Evolutionary conservation across 2,113 vertebrate species (phyloP), one percentile per base, ranked within the genome.

Genomic region (Gasterosteus aculeatus): DNA sequence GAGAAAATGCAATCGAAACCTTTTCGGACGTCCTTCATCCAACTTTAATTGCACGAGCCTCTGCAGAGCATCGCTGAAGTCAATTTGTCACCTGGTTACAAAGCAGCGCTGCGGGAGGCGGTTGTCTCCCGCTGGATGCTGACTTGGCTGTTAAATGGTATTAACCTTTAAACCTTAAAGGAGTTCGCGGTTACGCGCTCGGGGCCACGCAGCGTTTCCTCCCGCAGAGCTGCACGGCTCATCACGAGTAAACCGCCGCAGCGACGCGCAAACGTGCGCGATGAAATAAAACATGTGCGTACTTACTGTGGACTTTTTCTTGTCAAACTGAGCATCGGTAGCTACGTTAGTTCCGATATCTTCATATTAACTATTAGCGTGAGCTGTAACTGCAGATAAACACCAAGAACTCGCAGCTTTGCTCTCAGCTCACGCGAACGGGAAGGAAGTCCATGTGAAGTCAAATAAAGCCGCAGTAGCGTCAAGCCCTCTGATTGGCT

Each of bases 381-480:
- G 19, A 71, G 53, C 3, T 29, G 1, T 19, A 64, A 69, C 29
- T 53, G 16, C 10, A 10, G 35, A 65, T 11, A 42, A 67, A 78
- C 29, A 46, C 8, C 18, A 9, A 16, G 0, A 38, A 63, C 14
- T 63, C 42, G 12, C 38, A 41, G 63, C 6, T 72, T 72, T 65
- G 26, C 5, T 15, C 42, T 8, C 3, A 1, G 10, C 75, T 88
- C 81, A 62, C 16, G 68, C 31, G 33, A 54, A 35, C 62, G 26
- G 1, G 29, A 14, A 31, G 69, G 7, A 53, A 44, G 35, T 66
- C 33, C 31, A 4, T 4, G 22, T 35, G 15, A 92, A 94, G 88
- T 95, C 93, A 94, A 95, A 95, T 91, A 94, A 93, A 84, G 93
- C 93, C 9, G 72, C 66, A 74, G 64, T 31, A 88, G 65, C 70